Evolutionary conservation across 2,888 invertebrate genomes (phyloP).

Genomic region (Heliconius charithonia): DNA sequence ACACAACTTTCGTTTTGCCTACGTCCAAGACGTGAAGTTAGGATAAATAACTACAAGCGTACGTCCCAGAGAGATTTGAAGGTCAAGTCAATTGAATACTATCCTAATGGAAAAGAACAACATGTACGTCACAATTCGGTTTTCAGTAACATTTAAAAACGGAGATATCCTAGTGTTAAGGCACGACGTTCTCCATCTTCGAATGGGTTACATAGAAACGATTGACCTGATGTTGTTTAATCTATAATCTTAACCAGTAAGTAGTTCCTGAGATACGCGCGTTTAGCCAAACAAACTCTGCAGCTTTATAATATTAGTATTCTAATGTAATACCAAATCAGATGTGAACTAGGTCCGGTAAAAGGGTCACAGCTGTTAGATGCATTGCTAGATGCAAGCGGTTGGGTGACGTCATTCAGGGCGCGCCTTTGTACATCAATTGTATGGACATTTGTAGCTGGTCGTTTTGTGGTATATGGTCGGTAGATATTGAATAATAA

Average conservation of each 20-base stretch:
- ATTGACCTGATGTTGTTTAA: too few relatives aligned
- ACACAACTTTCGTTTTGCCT: neutral
- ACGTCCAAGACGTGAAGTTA: neutral
- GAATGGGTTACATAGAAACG: too few relatives aligned
- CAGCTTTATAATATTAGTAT: neutral
- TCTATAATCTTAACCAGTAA: neutral
- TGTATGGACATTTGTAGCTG: constrained; percentile 11
- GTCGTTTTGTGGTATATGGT: neutral
- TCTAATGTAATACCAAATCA: neutral
- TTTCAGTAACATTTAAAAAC: too few relatives aligned
- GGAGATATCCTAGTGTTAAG: too few relatives aligned
- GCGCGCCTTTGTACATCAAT: constrained; percentile 27
- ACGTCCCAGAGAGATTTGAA: too few relatives aligned
- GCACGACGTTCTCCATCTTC: too few relatives aligned
- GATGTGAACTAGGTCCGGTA: constrained; percentile 16
- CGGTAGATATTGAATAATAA: neutral
- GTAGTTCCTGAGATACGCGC: neutral
- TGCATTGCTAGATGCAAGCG: constrained; percentile 22
- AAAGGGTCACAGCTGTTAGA: constrained; percentile 29
- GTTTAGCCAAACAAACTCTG: neutral
- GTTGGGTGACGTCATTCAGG: constrained; percentile 19
- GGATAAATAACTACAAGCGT: too few relatives aligned
- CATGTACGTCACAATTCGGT: too few relatives aligned
- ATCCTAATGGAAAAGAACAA: too few relatives aligned
- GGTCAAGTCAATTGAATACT: too few relatives aligned